A percentile compares a stretch with the other conserved stretches of the same genome.
Evolutionary conservation across 2,113 vertebrate genomes (phyloP).

Genomic region (Atractosteus spatula): DNA sequence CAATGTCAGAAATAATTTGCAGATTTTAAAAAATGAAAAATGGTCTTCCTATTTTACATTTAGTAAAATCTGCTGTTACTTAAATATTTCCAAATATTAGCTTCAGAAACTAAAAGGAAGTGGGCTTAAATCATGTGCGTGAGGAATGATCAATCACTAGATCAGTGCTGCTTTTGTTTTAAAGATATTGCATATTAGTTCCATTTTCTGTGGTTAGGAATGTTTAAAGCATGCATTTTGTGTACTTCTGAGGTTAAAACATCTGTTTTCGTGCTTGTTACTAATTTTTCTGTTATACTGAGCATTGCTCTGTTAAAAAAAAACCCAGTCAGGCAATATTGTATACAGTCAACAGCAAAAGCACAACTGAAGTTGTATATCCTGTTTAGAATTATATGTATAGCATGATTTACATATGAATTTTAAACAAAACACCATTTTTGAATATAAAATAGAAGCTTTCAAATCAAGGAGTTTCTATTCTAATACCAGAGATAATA

Average conservation of each 20-base stretch:
- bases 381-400: no score
- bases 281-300: neutral
- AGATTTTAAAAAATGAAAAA: neutral
- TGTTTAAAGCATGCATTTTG: neutral
- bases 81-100: neutral
- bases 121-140: neutral
- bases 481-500: no score
- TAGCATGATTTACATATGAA: no score
- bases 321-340: neutral
- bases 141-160: neutral
- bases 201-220: neutral
- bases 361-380: no score
- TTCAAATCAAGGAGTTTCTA: no score
- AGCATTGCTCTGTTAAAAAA: neutral
- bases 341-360: no score
- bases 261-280: neutral
- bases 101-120: neutral
- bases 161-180: neutral
- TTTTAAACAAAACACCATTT: no score
- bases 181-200: neutral
- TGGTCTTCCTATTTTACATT: no score
- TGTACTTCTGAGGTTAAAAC: constrained; percentile 4
- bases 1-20: neutral
- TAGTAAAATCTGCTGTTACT: neutral
- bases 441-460: no score